Base-by-base conservation (phyloP, 2,113 vertebrate species). In the Stigmatopora argus region DNA sequence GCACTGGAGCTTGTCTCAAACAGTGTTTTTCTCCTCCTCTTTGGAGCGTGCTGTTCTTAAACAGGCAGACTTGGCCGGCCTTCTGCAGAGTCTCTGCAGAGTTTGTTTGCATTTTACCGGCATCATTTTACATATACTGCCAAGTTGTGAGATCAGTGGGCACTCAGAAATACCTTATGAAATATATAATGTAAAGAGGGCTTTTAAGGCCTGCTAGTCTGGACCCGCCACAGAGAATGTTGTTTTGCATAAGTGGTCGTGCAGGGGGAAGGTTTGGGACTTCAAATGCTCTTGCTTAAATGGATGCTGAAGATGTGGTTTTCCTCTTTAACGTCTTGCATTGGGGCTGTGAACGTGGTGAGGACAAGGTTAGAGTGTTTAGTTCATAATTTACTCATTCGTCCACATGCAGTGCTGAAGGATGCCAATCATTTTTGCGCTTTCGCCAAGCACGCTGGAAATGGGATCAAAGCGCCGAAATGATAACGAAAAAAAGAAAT, bases 51-150 rank as follows among this genome's bases (percentile, higher is more conserved):
- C 66, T 23, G 78, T 79, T 85, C 83, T 85, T 85, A 78, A 81
- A 87, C 75, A 74, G 74, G 79, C 75, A 82, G 71, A 80, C 81
- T 88, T 88, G 87, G 89, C 86, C 64, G 58, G 77, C 61, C 71
- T 83, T 82, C 73, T 82, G 74, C 80, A 69, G 68, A 73, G 48
- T 62, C 73, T 78, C 69, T 73, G 71, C 65, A 68, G 78, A 78
- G 85, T 90, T 90, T 90, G 86, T 90, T 89, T 89, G 90, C 85
- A 80, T 90, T 90, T 88, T 88, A 72, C 86, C 72, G 78, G 75
- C 83, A 71, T 86, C 78, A 81, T 83, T 83, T 86, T 76, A 68
- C 77, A 72, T 68, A 51, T 61, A 17, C 78, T 90, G 90, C 89
- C 90, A 90, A 89, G 83, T 69, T 65, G 82, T 75, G 86, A 90